phyloP scores from a whole-genome alignment of 2,888 invertebrate species.

The Cantharis lateralis region DNA sequence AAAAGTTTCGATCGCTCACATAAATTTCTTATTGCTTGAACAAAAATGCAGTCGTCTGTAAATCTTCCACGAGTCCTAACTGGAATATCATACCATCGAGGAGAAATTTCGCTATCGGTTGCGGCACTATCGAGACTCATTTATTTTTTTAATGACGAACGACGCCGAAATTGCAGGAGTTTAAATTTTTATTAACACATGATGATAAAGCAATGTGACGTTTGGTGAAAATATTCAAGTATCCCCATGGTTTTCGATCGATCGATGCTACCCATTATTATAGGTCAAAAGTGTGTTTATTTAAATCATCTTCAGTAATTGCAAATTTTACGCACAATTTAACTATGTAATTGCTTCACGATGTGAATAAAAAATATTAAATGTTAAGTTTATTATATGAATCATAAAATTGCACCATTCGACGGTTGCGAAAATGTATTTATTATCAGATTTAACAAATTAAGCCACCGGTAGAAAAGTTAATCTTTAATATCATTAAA shows the following conservation, averaged over 20 bases:
- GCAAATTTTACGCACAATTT: not conserved
- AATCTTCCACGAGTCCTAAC: not conserved
- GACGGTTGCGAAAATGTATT: not conserved
- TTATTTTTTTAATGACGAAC: not conserved
- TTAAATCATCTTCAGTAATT: not conserved
- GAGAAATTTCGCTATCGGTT: not conserved
- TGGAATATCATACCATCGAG: not conserved
- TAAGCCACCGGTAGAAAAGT: not conserved
- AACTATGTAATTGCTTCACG: not conserved
- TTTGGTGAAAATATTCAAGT: not conserved
- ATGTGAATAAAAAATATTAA: not conserved
- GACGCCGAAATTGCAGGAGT: not conserved
- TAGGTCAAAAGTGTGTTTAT: not conserved
- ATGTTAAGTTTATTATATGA: not conserved
- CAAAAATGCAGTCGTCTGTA: not conserved
- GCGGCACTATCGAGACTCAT: not conserved
- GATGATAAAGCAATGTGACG: not conserved
- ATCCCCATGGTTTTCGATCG: not conserved
- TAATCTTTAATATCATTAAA: not conserved
- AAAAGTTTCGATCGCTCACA: not conserved
- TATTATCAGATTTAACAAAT: not conserved
- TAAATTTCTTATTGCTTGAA: not conserved
- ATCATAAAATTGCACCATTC: not conserved
- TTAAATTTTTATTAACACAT: not conserved
- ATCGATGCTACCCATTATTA: no score